Base-by-base conservation (phyloP, 2,797 vertebrate genomes). In the Myotis vivesi region DNA sequence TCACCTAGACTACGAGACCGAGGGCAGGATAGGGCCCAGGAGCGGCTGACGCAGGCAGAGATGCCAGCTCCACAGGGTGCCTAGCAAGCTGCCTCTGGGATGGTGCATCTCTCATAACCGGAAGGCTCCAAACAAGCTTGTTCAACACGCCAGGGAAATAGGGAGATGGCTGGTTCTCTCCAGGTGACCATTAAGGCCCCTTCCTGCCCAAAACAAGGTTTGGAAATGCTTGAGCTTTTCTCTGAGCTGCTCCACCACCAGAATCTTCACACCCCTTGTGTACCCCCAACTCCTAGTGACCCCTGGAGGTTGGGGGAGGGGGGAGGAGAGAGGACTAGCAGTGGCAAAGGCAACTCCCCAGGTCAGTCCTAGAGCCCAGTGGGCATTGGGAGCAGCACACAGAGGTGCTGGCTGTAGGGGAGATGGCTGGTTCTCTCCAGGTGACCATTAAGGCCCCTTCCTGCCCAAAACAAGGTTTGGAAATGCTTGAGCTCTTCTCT, bases 21-120 rank as follows among this genome's bases (percentile, higher is more conserved):
- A 46, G 38, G n/a, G 49, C 71, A 79, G 76, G 25, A 36, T 1
- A 33, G 30, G 46, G 20, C 62, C 13, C 33, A 6, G 51, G 73
- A 28, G 66, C 0, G 9, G 25, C 51, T 73, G 77, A n/a, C 10
- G 3, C 3, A 0, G 10, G 77, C 49, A 23, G 66, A 28, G 64
- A 46, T 4, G n/a, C n/a, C 38, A 51, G 12, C 15, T 3, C 0
- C 1, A 8, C 72, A 59, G 38, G 68, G 20, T 46, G 7, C 30
- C 62, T 16, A 2, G 1, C 10, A 0, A 22, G 41, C 38, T 77
- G 30, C 12, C 59, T 53, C 57, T 33, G 59, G 59, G 28, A 13
- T 0, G 17, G 13, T 5, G 30, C 2, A 1, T 11, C 55, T 49
- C 17, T 75, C 3, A 1, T 19, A 23, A 12, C 15, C 0, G 0